These are phyloP conservation scores for Scopus umbretta DNA, from an alignment of 2,113 vertebrate species.

Conservation along the genomic window DNA sequence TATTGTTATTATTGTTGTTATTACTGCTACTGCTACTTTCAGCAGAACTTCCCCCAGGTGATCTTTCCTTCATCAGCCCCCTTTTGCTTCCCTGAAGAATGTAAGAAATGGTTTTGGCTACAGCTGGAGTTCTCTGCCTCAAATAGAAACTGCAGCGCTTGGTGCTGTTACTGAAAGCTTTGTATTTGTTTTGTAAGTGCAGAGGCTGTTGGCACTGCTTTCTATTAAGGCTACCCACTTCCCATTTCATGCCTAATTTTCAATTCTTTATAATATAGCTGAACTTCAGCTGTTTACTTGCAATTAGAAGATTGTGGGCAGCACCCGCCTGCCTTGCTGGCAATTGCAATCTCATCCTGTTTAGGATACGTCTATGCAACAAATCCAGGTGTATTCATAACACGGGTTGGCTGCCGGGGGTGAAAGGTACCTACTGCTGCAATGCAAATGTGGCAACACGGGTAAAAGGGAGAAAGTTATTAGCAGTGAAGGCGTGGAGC, in stretches of 20 bases:
- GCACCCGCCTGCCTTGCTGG: neutral
- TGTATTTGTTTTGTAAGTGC: neutral
- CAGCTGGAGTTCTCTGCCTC: neutral
- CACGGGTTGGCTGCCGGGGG: neutral
- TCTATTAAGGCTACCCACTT: neutral
- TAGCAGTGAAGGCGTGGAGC: neutral
- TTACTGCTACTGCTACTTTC: neutral
- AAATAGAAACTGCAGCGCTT: neutral
- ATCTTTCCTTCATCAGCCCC: neutral
- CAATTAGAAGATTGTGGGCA: neutral
- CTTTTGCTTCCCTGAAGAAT: neutral
- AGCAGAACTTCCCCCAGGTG: neutral
- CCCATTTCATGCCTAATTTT: neutral
- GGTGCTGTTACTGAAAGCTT: neutral
- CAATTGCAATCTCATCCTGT: rapidly evolving
- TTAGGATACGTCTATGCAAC: neutral
- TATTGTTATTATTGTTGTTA: neutral
- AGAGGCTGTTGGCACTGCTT: neutral
- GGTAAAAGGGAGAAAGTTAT: neutral
- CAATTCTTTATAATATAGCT: neutral
- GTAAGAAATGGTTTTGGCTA: neutral
- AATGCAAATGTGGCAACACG: neutral
- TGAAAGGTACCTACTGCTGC: neutral
- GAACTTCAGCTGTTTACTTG: neutral
- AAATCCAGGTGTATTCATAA: neutral